These are phyloP conservation scores for Scotopteryx bipunctaria DNA, from an alignment of 2,888 invertebrate species.

Conservation along the genomic window DNA sequence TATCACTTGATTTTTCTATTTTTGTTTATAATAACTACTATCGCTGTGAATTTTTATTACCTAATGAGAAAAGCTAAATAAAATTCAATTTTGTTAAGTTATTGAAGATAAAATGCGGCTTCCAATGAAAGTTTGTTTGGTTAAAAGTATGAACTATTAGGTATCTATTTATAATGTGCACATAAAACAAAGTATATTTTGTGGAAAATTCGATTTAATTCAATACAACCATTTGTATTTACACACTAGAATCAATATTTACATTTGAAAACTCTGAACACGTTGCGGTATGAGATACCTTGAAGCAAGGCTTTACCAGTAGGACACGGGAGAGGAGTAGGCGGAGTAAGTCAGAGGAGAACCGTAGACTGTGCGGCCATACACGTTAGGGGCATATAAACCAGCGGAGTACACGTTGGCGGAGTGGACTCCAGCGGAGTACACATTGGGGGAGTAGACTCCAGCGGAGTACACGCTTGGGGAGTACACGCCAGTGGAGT, in stretches of 20 bases:
- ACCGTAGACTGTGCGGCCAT: constrained; percentile 34
- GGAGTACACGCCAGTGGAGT: constrained; percentile 26
- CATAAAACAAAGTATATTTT: neutral
- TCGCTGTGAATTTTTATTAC: no score
- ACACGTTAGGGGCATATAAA: constrained; percentile 36
- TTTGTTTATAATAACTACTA: no score
- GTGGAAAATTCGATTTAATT: constrained; percentile 40
- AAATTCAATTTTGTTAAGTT: no score
- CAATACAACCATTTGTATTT: constrained; percentile 47
- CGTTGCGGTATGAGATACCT: constrained; percentile 47
- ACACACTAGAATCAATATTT: constrained; percentile 58
- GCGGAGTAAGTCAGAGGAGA: constrained; percentile 56
- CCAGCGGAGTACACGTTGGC: constrained; percentile 35
- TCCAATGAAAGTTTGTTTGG: no score
- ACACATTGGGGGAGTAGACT: constrained; percentile 37
- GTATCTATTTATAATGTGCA: no score
- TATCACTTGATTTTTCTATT: no score
- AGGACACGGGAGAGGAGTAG: constrained; percentile 65
- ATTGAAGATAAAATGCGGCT: no score
- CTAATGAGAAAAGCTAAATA: no score
- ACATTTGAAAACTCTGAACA: constrained; percentile 54
- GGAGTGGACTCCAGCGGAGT: constrained; percentile 44
- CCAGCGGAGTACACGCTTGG: constrained; percentile 31
- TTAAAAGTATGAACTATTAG: no score
- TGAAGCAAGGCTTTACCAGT: constrained; percentile 52